These are phyloP conservation scores for Passer domesticus DNA, from an alignment of 2,113 vertebrate species.

Conservation along the genomic window DNA sequence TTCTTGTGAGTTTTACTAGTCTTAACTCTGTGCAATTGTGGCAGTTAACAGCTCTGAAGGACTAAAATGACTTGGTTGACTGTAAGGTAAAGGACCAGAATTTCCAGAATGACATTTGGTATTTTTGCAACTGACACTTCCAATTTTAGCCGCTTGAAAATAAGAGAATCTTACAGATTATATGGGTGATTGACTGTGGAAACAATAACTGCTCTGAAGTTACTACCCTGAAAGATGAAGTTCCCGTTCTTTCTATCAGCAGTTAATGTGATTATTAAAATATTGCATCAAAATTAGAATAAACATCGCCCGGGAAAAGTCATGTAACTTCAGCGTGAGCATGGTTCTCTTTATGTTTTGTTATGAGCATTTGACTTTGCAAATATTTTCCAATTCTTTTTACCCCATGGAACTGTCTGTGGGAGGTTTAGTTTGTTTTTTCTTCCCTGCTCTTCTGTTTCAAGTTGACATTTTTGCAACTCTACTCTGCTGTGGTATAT, in stretches of 20 bases:
- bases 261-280: constrained; percentile 16
- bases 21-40: background rate
- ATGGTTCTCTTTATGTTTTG: background rate
- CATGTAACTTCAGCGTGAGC: constrained; percentile 1
- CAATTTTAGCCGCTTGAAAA: background rate
- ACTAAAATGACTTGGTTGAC: background rate
- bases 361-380: constrained; percentile 33
- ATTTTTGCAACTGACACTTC: background rate
- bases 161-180: background rate
- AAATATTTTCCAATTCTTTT: constrained; percentile 39
- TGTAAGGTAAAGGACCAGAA: background rate
- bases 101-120: background rate
- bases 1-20: background rate
- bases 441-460: constrained; percentile 66
- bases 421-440: constrained; percentile 74
- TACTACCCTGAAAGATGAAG: background rate
- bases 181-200: background rate
- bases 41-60: background rate
- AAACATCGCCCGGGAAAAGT: constrained; percentile 47
- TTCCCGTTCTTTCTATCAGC: constrained; percentile 1
- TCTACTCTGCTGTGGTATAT: constrained; percentile 37
- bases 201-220: background rate
- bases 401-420: constrained; percentile 62
- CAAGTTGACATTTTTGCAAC: constrained; percentile 62
- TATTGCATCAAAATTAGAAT: constrained; percentile 14